Conservation (phyloP, 2,797 vertebrate genomes). For the Crypturellus tataupa region DNA sequence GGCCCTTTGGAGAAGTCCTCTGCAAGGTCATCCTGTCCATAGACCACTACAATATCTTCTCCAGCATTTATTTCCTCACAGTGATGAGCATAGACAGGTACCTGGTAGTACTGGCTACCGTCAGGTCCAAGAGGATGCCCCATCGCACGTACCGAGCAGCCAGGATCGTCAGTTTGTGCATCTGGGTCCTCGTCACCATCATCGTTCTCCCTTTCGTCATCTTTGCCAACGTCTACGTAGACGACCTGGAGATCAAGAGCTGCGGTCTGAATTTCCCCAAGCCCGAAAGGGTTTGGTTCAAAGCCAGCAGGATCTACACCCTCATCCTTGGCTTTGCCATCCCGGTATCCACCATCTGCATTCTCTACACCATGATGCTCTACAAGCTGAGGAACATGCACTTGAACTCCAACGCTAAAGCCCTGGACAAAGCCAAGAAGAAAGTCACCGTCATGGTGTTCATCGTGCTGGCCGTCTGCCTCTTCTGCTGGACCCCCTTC, state of each 20-base stretch:
- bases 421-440: slow-evolving; percentile 89
- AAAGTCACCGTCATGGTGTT: slow-evolving; percentile 91
- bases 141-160: slow-evolving; percentile 85
- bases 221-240: slow-evolving; percentile 84
- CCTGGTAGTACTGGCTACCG: slow-evolving; percentile 87
- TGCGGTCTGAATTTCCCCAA: slow-evolving; percentile 88
- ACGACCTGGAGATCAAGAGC: slow-evolving; percentile 82
- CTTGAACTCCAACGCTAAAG: slow-evolving; percentile 87
- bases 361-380: slow-evolving; percentile 87
- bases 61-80: slow-evolving; percentile 89
- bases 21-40: slow-evolving; percentile 90
- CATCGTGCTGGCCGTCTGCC: slow-evolving; percentile 86
- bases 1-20: slow-evolving; percentile 89
- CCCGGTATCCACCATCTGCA: slow-evolving; percentile 88
- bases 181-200: slow-evolving; percentile 87
- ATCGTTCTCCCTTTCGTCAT: slow-evolving; percentile 87
- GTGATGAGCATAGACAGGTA: slow-evolving; percentile 90
- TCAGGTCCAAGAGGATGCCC: slow-evolving; percentile 85
- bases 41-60: slow-evolving; percentile 92
- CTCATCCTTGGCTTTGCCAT: slow-evolving; percentile 88
- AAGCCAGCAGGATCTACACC: slow-evolving; percentile 88
- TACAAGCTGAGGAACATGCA: slow-evolving; percentile 87
- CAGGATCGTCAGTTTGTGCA: slow-evolving; percentile 85
- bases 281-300: slow-evolving; percentile 88
- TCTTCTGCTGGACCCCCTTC: slow-evolving; percentile 91